A percentile compares a stretch with the other conserved stretches of the same genome.
Evolutionary conservation across 2,888 invertebrate genomes (phyloP).

Genomic region (Catocala nupta): DNA sequence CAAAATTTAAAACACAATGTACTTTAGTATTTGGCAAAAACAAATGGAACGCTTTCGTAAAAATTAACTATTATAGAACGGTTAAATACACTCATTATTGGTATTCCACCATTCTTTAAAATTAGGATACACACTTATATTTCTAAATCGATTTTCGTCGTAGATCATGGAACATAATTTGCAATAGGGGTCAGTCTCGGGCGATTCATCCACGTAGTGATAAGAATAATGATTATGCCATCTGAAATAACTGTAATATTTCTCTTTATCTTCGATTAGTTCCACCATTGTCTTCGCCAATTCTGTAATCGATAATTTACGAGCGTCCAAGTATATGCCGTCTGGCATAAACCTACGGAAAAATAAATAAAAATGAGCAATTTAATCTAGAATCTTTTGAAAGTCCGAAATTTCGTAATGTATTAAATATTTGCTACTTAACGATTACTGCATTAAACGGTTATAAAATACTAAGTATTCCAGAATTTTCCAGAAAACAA

Average conservation of each 20-base stretch:
- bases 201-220: constrained; percentile 31
- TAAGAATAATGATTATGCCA: constrained; percentile 63
- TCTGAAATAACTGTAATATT: constrained; percentile 55
- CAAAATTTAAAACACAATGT: too few relatives aligned
- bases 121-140: constrained; percentile 27
- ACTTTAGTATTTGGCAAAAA: too few relatives aligned
- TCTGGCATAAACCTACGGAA: constrained; percentile 55
- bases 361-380: neutral
- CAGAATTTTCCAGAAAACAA: too few relatives aligned
- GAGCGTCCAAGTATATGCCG: constrained; percentile 46
- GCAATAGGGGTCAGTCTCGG: constrained; percentile 44
- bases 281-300: constrained; percentile 50
- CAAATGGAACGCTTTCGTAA: too few relatives aligned
- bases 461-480: too few relatives aligned
- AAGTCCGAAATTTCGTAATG: too few relatives aligned
- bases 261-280: constrained; percentile 48
- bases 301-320: constrained; percentile 18
- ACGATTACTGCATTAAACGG: too few relatives aligned
- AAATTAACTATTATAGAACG: too few relatives aligned
- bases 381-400: too few relatives aligned
- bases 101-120: constrained; percentile 52
- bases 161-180: constrained; percentile 41
- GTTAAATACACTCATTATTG: neutral
- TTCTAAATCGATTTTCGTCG: constrained; percentile 10
- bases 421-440: too few relatives aligned